Base-by-base conservation (phyloP, 2,113 vertebrate genomes). In the Mirza zaza region DNA sequence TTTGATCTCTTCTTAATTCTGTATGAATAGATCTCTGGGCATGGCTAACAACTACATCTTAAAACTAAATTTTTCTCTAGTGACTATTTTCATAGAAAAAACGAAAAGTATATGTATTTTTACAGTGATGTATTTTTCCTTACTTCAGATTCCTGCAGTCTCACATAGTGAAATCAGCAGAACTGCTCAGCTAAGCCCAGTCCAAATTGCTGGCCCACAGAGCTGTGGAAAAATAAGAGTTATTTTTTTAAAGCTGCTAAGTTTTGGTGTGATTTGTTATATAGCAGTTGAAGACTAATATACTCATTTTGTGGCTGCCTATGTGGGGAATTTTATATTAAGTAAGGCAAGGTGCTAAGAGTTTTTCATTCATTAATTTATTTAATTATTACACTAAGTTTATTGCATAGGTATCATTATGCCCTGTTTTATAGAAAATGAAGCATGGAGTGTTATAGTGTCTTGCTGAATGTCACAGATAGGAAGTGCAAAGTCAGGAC, bases 51-150 rank as follows among this genome's bases (percentile, higher is more conserved):
- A 76, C 8, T 73, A 0, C 1, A 68, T 65, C 29, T 45, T 29
- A 95, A 85, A 90, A 63, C 13, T 25, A 48, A 59, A 21, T 39
- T 88, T 94, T 87, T 45, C 39, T 87, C 14, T 81, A 32, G 29
- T 68, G 48, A 63, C 82, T 14, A 45, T 85, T 90, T 95, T 92
- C 39, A 48, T 68, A 42, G 59, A 92, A 61, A 95, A 71, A 57
- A 70, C 45, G 23, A 80, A 73, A 76, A 84, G 27, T n/a, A 17
- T 52, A 13, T 76, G 3, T 81, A 70, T 77, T 97, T 94, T 84
- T 87, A 59, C 7, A 90, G 9, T 59, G 50, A 21, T 61, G 3
- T 36, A 4, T 52, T 88, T 92, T 61, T 76, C 52, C 75, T 90
- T 63, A 34, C 45, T 90, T 90, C 29, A 79, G 65, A 68, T 59